A percentile compares a stretch with the other conserved stretches of the same genome.
phyloP scores from a whole-genome alignment of 2,797 vertebrate species.

The Sparidentex hasta region DNA sequence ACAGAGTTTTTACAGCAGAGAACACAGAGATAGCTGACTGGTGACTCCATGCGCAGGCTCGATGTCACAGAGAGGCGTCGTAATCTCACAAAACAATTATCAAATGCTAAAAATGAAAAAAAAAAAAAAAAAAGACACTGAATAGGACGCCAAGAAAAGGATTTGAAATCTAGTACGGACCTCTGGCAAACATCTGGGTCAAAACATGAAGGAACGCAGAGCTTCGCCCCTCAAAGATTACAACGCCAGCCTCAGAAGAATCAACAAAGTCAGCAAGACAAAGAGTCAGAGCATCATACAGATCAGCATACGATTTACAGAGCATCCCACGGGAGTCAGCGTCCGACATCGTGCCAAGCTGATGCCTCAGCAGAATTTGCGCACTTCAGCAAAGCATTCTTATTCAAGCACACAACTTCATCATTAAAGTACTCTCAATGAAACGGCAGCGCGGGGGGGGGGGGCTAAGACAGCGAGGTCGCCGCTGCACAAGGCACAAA shows the following conservation, averaged over 20 bases:
- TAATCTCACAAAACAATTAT: neutral
- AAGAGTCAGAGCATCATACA: slow-evolving; percentile 32
- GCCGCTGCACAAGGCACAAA: slow-evolving; percentile 5
- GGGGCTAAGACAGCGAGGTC: slow-evolving; percentile 15
- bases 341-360: slow-evolving; percentile 21
- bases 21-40: slow-evolving; percentile 22
- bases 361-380: slow-evolving; percentile 42
- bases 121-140: too few relatives aligned
- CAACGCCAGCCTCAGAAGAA: slow-evolving; percentile 35
- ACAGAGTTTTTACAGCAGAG: slow-evolving; percentile 17
- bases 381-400: slow-evolving; percentile 29
- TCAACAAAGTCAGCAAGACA: slow-evolving; percentile 55
- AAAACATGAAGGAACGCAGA: slow-evolving; percentile 20
- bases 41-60: slow-evolving; percentile 6
- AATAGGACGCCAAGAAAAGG: slow-evolving; percentile 12
- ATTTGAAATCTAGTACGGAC: slow-evolving; percentile 3
- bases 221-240: slow-evolving; percentile 22
- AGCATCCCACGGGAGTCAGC: slow-evolving; percentile 36
- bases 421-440: slow-evolving; percentile 42
- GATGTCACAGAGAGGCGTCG: slow-evolving; percentile 13
- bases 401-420: slow-evolving; percentile 25
- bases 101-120: slow-evolving; percentile 14
- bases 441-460: slow-evolving; percentile 13
- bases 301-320: slow-evolving; percentile 46
- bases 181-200: slow-evolving; percentile 31